These are phyloP conservation scores for Lampropteryx suffumata DNA, from an alignment of 2,888 invertebrate species.

Conservation along the genomic window DNA sequence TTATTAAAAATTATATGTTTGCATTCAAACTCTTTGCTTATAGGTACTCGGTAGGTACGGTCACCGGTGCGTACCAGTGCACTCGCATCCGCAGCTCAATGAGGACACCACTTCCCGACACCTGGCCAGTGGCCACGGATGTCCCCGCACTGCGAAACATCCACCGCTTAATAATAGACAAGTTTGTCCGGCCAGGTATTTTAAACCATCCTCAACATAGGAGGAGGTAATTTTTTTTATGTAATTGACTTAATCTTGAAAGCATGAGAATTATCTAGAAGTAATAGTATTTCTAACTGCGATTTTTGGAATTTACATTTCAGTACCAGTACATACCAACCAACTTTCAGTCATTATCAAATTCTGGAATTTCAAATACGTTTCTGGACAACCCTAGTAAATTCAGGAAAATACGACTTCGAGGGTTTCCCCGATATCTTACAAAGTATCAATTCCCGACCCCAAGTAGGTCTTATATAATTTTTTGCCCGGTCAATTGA, in stretches of 20 bases:
- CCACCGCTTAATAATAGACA: conserved; percentile 16
- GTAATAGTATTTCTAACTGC: no score
- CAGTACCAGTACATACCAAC: no score
- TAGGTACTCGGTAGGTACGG: background rate
- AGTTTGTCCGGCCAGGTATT: conserved; percentile 6
- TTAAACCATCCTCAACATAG: background rate
- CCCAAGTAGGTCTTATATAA: conserved; percentile 1
- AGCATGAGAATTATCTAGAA: no score
- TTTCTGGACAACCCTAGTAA: background rate
- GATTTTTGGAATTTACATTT: no score
- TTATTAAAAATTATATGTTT: no score
- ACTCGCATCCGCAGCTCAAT: conserved; percentile 34
- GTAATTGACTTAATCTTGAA: no score
- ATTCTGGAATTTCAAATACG: no score
- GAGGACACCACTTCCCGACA: conserved; percentile 70
- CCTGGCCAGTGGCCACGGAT: conserved; percentile 54
- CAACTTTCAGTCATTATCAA: no score
- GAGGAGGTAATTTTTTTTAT: no score
- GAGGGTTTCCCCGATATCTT: background rate
- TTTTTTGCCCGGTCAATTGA: conserved; percentile 27
- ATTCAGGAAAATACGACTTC: background rate
- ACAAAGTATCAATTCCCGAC: background rate
- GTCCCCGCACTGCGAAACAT: conserved; percentile 40
- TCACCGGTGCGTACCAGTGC: conserved; percentile 20
- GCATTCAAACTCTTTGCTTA: no score